phyloP scores from a whole-genome alignment of 1,140 invertebrate genomes.

The Philaenus spumarius region DNA sequence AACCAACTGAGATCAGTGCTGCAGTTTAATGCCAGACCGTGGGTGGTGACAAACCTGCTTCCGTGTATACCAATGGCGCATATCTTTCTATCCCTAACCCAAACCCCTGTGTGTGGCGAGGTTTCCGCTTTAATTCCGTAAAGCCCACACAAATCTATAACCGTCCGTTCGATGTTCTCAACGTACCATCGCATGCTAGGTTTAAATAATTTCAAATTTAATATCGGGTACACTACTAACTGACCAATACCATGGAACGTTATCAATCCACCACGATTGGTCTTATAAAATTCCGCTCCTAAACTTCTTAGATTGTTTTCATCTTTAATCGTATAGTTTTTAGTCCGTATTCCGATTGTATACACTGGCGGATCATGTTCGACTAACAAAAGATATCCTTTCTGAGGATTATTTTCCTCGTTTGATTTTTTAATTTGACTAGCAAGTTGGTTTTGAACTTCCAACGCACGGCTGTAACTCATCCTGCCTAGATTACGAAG shows the following conservation, averaged over 20 bases:
- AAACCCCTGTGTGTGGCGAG: slow-evolving; percentile 67
- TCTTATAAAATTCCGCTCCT: slow-evolving; percentile 85
- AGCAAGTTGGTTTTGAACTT: slow-evolving; percentile 52
- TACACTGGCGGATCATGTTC: slow-evolving; percentile 81
- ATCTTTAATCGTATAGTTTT: slow-evolving; percentile 59
- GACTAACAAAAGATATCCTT: slow-evolving; percentile 54
- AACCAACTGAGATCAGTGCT: slow-evolving; percentile 90
- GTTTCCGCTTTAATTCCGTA: slow-evolving; percentile 59
- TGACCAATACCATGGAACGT: slow-evolving; percentile 99
- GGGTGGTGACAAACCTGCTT: slow-evolving; percentile 80
- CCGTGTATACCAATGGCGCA: slow-evolving; percentile 82
- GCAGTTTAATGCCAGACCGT: slow-evolving; percentile 94
- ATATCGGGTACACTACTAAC: slow-evolving; percentile 90
- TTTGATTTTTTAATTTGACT: slow-evolving; percentile 39
- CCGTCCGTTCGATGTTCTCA: slow-evolving; percentile 66
- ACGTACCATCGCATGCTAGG: slow-evolving; percentile 83
- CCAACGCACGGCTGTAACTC: slow-evolving; percentile 52
- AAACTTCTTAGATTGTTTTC: slow-evolving; percentile 57
- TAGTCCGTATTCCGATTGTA: slow-evolving; percentile 81
- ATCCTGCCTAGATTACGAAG: slow-evolving; percentile 51
- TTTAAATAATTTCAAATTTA: slow-evolving; percentile 73
- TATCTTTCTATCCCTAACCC: slow-evolving; percentile 64
- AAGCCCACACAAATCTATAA: slow-evolving; percentile 69
- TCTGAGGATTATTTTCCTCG: slow-evolving; percentile 38
- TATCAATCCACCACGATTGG: slow-evolving; percentile 91